Conservation (phyloP, 2,888 invertebrate genomes). For the Xylota segnis region DNA sequence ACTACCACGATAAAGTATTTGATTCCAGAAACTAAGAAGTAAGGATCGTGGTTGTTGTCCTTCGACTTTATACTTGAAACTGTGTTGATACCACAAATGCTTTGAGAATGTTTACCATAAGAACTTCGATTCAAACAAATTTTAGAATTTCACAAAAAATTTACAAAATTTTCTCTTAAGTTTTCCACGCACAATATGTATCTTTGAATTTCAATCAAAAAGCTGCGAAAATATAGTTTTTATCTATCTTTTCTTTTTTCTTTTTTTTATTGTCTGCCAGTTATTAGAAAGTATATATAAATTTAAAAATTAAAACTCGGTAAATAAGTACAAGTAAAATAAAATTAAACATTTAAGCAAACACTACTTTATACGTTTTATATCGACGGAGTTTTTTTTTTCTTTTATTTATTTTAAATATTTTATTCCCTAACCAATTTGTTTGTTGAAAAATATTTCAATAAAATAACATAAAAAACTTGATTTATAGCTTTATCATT, state of each 20-base stretch:
- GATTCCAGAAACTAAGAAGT: too few relatives aligned
- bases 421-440: background rate
- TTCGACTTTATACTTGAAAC: too few relatives aligned
- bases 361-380: background rate
- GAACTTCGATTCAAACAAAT: background rate
- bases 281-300: constrained; percentile 8
- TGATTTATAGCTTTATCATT: constrained; percentile 1
- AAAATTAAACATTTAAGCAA: background rate
- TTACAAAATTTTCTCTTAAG: background rate
- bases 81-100: too few relatives aligned
- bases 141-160: background rate
- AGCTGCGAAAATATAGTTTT: constrained; percentile 46
- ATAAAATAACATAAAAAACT: constrained; percentile 19
- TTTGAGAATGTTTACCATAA: background rate
- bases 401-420: background rate
- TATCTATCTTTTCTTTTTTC: too few relatives aligned
- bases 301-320: background rate
- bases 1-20: too few relatives aligned
- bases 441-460: background rate
- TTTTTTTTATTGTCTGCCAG: constrained; percentile 68
- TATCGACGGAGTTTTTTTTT: constrained; percentile 15
- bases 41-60: too few relatives aligned
- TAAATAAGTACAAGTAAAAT: constrained; percentile 43
- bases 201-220: constrained; percentile 9
- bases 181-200: background rate